Conservation (phyloP, 2,888 invertebrate species). For the Petrophora chlorosata region DNA sequence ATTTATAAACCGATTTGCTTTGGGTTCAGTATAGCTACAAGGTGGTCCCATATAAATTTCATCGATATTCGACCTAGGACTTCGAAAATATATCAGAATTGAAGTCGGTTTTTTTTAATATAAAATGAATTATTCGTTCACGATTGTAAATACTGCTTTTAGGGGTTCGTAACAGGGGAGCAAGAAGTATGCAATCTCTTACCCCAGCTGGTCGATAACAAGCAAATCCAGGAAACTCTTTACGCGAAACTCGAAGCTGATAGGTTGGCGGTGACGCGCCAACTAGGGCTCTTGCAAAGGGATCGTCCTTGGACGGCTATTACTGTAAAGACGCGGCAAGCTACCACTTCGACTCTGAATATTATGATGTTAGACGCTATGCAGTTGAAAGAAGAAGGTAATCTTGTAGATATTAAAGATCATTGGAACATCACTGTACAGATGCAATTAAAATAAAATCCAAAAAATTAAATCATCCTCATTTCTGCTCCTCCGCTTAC, state of each 20-base stretch:
- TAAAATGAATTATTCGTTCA: background rate
- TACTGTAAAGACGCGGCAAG: constrained; percentile 86
- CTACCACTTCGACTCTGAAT: constrained; percentile 84
- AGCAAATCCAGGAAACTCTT: constrained; percentile 65
- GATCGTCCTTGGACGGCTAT: constrained; percentile 85
- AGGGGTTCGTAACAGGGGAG: constrained; percentile 85
- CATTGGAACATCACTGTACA: too few relatives aligned
- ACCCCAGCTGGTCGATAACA: constrained; percentile 76
- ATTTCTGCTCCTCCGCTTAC: too few relatives aligned
- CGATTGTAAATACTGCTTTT: background rate
- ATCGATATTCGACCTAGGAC: too few relatives aligned
- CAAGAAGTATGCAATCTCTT: constrained; percentile 83
- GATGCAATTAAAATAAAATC: too few relatives aligned
- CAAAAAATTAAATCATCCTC: too few relatives aligned
- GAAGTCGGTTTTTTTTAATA: background rate
- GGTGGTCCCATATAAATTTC: too few relatives aligned
- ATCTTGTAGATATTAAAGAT: too few relatives aligned
- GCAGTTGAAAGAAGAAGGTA: constrained; percentile 83
- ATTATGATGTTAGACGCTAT: constrained; percentile 81
- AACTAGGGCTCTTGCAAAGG: constrained; percentile 81
- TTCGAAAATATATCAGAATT: background rate
- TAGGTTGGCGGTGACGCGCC: constrained; percentile 71
- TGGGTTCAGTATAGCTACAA: too few relatives aligned
- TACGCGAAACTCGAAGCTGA: constrained; percentile 65
- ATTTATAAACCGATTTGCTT: too few relatives aligned